Base-by-base conservation (phyloP, 2,797 vertebrate species). In the Alauda arvensis region DNA sequence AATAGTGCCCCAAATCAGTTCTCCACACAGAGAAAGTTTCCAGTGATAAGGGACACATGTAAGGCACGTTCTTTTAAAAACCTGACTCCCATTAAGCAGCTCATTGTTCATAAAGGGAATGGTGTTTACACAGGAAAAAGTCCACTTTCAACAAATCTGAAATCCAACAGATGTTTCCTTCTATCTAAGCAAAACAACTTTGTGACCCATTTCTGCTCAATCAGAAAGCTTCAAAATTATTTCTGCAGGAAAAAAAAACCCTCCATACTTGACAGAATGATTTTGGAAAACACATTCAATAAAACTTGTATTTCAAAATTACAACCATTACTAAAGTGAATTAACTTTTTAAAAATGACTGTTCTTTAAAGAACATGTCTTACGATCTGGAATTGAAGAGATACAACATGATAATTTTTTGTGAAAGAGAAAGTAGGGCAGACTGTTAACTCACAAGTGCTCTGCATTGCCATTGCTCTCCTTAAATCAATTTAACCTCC, bases 131-230 rank as follows among this genome's bases (percentile, higher is more conserved):
- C 95, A 96, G 96, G 96, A 97, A 96, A 79, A 88, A 85, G 78
- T 46, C 65, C 81, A 90, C 61, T 95, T 94, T 91, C 93, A 95
- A 95, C 96, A 96, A 95, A 88, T 89, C 87, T 90, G 86, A 93
- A 93, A 86, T 94, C 62, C 87, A 81, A 85, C 97, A 97, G 96
- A 96, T 96, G 96, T 97, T 97, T 97, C 97, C 97, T 96, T 95
- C 85, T 95, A 85, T 96, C 94, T 70, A 92, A 95, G 88, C 92
- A 94, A 96, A 97, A 91, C 77, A 93, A 84, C 68, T 72, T 87
- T 85, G 59, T 33, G 18, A 86, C 42, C 65, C 6, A 8, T 52
- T 92, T 85, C 84, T 92, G 69, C 60, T 51, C 56, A 69, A 77
- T 40, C 26, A 74, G 48, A 89, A 89, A 74, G 26, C 28, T 69